Percentiles rank a stretch among this genome's conserved stretches.
phyloP scores from a whole-genome alignment of 2,113 vertebrate genomes.

The Platichthys flesus region DNA sequence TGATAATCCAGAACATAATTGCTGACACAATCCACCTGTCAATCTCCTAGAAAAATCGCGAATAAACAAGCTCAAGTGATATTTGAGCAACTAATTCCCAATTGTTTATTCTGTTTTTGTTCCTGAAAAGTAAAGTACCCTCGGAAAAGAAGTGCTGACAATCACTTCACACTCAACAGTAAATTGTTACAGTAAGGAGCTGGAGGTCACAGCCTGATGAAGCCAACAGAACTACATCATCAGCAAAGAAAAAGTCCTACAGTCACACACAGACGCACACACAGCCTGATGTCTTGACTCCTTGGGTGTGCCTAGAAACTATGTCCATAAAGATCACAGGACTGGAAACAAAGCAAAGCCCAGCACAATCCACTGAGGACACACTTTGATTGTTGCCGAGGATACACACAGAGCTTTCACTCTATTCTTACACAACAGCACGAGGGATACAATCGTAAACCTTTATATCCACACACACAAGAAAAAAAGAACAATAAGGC shows the following conservation, averaged over 20 bases:
- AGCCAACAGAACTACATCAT: constrained; percentile 5
- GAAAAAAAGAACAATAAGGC: not conserved
- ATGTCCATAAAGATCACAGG: no score
- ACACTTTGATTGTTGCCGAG: no score
- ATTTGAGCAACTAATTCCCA: not conserved
- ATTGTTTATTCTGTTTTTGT: not conserved
- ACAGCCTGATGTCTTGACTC: no score
- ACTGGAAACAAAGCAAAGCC: no score
- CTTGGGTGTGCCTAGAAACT: no score
- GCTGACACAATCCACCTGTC: no score
- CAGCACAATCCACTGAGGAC: no score
- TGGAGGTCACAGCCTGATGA: not conserved
- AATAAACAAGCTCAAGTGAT: not conserved
- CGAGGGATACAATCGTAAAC: not conserved
- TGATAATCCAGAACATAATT: not conserved
- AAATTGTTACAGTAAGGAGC: not conserved
- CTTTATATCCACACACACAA: not conserved
- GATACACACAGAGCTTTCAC: not conserved
- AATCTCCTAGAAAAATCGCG: not conserved
- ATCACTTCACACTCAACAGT: constrained; percentile 21
- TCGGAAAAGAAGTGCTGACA: constrained; percentile 5
- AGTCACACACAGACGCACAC: not conserved
- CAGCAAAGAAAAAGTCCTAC: not conserved
- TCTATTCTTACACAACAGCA: not conserved
- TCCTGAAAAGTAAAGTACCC: not conserved